phyloP scores from a whole-genome alignment of 37 sponge, comb jelly and placozoan genomes.

The Hexactinellida sp. region DNA sequence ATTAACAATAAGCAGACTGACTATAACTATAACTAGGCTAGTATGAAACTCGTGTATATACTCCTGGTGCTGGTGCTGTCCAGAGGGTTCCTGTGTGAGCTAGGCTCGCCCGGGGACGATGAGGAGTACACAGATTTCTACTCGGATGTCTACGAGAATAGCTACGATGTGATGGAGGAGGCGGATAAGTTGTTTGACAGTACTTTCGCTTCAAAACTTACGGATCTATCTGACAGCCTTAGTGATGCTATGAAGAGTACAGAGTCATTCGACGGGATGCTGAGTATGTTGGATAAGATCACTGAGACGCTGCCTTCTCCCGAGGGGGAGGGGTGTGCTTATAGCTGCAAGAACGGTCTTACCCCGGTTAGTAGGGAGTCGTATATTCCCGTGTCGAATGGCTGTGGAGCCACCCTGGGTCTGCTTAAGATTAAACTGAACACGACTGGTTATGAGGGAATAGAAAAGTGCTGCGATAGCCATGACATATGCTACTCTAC shows the following conservation, averaged over 20 bases:
- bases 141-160: neutral
- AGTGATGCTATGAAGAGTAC: neutral
- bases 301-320: neutral
- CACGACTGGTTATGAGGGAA: slow-evolving; percentile 2
- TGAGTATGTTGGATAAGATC: neutral
- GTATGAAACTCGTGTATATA: neutral
- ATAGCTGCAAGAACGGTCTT: neutral
- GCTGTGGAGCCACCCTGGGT: neutral
- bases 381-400: neutral
- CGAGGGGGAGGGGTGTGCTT: neutral
- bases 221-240: neutral
- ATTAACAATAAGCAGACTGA: no score
- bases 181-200: neutral
- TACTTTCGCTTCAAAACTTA: neutral
- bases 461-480: neutral
- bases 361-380: neutral
- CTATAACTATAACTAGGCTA: no score
- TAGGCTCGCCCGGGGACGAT: neutral
- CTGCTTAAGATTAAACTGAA: neutral
- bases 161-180: neutral
- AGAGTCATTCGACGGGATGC: neutral
- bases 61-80: neutral
- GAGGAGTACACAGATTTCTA: neutral
- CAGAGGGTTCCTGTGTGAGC: neutral
- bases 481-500: neutral